phyloP scores from a whole-genome alignment of 2,797 vertebrate genomes.

The Muscicapa comitata region DNA sequence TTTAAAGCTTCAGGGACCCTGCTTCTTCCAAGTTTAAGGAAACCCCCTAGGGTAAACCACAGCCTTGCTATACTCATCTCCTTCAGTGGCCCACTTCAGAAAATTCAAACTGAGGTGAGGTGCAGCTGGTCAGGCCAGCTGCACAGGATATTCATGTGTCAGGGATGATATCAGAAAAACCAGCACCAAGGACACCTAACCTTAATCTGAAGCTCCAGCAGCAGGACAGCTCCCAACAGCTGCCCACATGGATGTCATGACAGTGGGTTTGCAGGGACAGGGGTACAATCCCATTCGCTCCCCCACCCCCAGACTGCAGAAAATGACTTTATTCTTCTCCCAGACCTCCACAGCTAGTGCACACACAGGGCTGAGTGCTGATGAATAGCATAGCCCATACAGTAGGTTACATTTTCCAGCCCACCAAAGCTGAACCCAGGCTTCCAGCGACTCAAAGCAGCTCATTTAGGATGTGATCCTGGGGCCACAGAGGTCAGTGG shows the following conservation, averaged over 20 bases:
- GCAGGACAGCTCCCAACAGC: neutral
- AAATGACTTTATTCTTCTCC: constrained; percentile 56
- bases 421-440: constrained; percentile 32
- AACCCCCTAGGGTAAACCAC: neutral
- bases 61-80: neutral
- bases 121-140: neutral
- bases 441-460: constrained; percentile 20
- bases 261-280: neutral
- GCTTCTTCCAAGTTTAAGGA: neutral
- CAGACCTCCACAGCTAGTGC: neutral
- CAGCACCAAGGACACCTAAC: neutral
- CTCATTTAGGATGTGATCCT: constrained; percentile 30
- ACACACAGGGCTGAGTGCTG: neutral
- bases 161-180: neutral
- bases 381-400: constrained; percentile 28
- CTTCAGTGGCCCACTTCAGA: neutral
- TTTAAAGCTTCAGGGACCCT: neutral
- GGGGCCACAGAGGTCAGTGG: neutral
- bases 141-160: neutral
- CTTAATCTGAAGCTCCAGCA: neutral
- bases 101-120: neutral
- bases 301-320: neutral
- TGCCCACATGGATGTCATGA: fast-evolving
- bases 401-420: constrained; percentile 60
- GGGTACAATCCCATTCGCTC: neutral